Evolutionary conservation across 2,888 invertebrate species (phyloP).

Genomic region (Orgyia antiqua): DNA sequence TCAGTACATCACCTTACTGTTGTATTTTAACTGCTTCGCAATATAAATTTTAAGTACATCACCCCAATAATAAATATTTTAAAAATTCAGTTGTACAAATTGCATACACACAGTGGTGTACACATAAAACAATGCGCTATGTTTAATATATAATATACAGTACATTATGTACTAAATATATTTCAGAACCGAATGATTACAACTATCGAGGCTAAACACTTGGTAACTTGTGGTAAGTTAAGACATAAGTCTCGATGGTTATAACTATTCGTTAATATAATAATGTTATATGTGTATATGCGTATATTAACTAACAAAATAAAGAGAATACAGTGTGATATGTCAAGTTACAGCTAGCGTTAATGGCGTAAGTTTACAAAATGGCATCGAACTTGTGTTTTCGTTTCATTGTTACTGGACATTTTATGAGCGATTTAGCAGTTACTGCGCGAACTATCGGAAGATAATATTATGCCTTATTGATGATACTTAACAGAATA

Average conservation of each 20-base stretch:
- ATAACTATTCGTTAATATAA: too few relatives aligned
- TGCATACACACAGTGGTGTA: slow-evolving; percentile 28
- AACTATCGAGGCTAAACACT: neutral
- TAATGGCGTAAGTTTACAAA: slow-evolving; percentile 31
- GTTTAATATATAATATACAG: slow-evolving; percentile 58
- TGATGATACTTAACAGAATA: too few relatives aligned
- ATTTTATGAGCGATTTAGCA: slow-evolving; percentile 31
- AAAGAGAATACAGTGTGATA: slow-evolving; percentile 50
- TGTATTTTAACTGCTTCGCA: too few relatives aligned
- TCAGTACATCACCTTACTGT: too few relatives aligned
- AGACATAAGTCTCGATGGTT: too few relatives aligned
- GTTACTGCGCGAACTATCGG: slow-evolving; percentile 15
- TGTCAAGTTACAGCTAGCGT: slow-evolving; percentile 50
- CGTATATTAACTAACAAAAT: slow-evolving; percentile 29
- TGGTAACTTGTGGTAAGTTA: neutral
- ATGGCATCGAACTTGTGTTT: slow-evolving; percentile 44
- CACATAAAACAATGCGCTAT: slow-evolving; percentile 39
- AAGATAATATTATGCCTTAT: too few relatives aligned
- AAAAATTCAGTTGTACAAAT: slow-evolving; percentile 18
- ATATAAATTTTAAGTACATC: slow-evolving; percentile 4
- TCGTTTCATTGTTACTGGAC: slow-evolving; percentile 40
- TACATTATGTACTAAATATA: slow-evolving; percentile 29
- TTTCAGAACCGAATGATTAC: slow-evolving; percentile 20
- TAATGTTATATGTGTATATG: too few relatives aligned
- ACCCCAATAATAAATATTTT: neutral